These are phyloP conservation scores for Lepus timidus DNA, from an alignment of 2,113 vertebrate species.

Conservation along the genomic window DNA sequence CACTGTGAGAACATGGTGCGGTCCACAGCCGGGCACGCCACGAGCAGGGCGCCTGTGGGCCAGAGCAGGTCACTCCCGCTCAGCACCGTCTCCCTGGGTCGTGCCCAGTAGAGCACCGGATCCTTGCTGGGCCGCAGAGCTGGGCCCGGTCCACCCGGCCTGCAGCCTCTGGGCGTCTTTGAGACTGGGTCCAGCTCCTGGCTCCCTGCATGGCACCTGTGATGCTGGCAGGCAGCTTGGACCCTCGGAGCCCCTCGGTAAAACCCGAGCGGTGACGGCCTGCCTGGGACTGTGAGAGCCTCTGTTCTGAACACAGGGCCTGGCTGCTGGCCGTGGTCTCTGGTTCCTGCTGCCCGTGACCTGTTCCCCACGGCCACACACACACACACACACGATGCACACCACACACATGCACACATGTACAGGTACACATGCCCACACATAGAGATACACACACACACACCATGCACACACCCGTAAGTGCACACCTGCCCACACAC, in stretches of 20 bases:
- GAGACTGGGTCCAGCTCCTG: neutral
- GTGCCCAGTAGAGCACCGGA: neutral
- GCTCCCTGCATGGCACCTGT: too few species aligned
- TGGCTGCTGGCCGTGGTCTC: neutral
- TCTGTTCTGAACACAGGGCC: neutral
- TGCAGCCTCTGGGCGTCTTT: too few species aligned
- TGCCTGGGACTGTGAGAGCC: neutral
- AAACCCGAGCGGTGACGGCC: neutral
- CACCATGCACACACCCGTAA: too few species aligned
- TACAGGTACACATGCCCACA: too few species aligned
- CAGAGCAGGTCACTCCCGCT: neutral
- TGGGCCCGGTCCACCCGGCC: neutral
- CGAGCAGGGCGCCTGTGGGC: neutral
- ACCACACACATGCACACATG: too few species aligned
- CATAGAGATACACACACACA: too few species aligned
- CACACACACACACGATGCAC: too few species aligned
- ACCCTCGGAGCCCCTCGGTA: constrained; percentile 76
- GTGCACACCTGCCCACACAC: too few species aligned
- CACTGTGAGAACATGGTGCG: rapidly evolving
- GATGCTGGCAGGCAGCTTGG: neutral
- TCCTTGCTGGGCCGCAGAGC: neutral
- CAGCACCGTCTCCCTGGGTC: neutral
- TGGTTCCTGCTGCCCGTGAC: neutral
- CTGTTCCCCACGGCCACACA: neutral
- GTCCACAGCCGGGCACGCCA: neutral